A percentile compares a stretch with the other conserved stretches of the same genome.
Evolutionary conservation across 2,113 vertebrate genomes (phyloP).

Genomic region (Ceratotherium simum): DNA sequence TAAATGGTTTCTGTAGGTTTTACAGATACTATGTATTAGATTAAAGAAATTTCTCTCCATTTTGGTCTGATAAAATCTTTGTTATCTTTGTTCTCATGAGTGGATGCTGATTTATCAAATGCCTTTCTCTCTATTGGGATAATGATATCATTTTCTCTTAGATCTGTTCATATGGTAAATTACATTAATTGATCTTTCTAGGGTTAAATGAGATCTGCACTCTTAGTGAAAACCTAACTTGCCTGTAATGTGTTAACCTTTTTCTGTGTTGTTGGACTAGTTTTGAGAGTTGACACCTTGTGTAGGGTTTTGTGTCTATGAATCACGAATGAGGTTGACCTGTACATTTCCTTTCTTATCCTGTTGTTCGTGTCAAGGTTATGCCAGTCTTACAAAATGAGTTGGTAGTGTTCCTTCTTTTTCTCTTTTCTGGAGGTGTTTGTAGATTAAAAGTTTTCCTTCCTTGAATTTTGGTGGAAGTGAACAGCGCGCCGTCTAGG

Average conservation of each 20-base stretch:
- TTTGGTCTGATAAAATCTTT: background rate
- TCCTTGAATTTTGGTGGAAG: constrained; percentile 32
- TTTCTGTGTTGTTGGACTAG: background rate
- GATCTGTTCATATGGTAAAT: background rate
- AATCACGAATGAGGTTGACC: background rate
- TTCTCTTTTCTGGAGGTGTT: background rate
- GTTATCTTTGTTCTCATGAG: background rate
- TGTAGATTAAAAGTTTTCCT: background rate
- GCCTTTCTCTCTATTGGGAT: background rate
- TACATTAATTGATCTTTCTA: background rate
- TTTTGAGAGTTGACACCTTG: background rate
- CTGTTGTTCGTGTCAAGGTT: background rate
- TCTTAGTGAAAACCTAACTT: background rate
- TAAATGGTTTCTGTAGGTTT: background rate
- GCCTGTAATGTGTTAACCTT: background rate
- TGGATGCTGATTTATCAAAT: background rate
- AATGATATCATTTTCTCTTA: background rate
- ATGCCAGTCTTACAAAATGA: background rate
- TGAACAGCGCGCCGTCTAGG: background rate
- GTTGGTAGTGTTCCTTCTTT: background rate
- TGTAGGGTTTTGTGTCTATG: background rate
- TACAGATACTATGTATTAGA: background rate
- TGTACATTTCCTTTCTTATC: background rate
- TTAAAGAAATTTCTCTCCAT: background rate
- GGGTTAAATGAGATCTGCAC: background rate